Conservation (phyloP, 1,140 invertebrate genomes). For the Brachionus rubens region DNA sequence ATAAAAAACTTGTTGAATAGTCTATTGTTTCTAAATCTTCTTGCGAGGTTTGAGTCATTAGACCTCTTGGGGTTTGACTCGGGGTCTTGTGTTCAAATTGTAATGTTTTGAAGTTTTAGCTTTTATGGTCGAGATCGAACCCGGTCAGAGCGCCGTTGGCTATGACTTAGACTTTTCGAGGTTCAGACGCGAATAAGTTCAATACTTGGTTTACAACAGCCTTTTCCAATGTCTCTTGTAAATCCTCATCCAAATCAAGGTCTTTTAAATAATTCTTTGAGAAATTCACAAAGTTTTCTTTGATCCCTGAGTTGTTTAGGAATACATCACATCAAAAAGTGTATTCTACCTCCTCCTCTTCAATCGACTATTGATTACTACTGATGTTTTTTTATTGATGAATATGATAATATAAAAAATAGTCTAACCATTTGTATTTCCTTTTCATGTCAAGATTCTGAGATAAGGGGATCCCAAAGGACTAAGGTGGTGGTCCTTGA, state of each 20-base stretch:
- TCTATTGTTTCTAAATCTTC: neutral
- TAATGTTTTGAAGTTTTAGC: neutral
- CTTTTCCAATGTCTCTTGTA: slow-evolving; percentile 5
- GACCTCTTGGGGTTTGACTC: neutral
- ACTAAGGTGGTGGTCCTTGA: no score
- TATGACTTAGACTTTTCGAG: neutral
- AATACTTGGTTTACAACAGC: neutral
- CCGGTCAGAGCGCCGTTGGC: neutral
- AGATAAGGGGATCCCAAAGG: no score
- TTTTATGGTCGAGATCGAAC: slow-evolving; percentile 5
- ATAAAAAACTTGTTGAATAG: slow-evolving; percentile 10
- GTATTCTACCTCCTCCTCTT: no score
- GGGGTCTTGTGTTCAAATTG: neutral
- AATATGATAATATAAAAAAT: no score
- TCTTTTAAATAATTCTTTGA: slow-evolving; percentile 8
- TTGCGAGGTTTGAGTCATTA: neutral
- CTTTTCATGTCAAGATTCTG: no score
- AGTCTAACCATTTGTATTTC: no score
- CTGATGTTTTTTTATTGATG: no score
- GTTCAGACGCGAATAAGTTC: neutral
- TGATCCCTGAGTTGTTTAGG: neutral
- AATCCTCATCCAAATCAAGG: neutral
- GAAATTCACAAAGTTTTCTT: slow-evolving; percentile 15
- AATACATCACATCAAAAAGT: no score
- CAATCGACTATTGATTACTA: no score